Evolutionary conservation across 2,888 invertebrate species (phyloP), one percentile per base, ranked within the genome.

Genomic region (Hirtodrosophila histrioides): DNA sequence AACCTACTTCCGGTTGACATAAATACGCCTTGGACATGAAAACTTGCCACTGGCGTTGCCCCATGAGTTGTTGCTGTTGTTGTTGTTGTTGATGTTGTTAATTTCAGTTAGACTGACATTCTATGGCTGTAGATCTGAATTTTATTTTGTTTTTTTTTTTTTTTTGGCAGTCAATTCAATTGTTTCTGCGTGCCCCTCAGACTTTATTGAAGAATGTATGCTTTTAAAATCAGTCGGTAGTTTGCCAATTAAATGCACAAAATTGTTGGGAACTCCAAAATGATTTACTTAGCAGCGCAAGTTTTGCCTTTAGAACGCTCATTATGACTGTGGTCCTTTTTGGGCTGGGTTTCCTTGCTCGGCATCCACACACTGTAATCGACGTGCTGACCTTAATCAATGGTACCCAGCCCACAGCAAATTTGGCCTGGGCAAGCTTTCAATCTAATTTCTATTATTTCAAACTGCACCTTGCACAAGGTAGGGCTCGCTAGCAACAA

Each of bases 1-100:
- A 91, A 91, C 92, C 91, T 89, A 90, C 91, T 91, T 91, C 92
- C 91, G 91, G 91, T 91, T 91, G 91, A 90, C 91, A 91, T 92
- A 91, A 91, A 91, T 92, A 91, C 90, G 89, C 89, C 89, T 90
- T 90, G 92, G 91, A 91, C 91, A 91, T 92, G 92, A 93, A 88
- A 92, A 91, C 85, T 79, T 88, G 85, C 86, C 75, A 78, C 74
- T 78, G 77, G 62, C 78, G 72, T 65, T 64, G 55, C 64, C 62
- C 61, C 64, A 67, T 57, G 62, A 64, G 60, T 66, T 72, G 66
- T 45, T 53, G 46, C 37, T 71, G 43, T 48, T n/a, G n/a, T n/a
- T n/a, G n/a, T n/a, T n/a, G n/a, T 50, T 75, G 37, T 63, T 75
- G 46, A 61, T 72, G 46, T 51, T 41, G 35, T 36, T 58, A 36